Percentiles rank a stretch among this genome's conserved stretches.
Evolutionary conservation across 1,140 invertebrate genomes (phyloP).

Genomic region (Drosophila funebris): DNA sequence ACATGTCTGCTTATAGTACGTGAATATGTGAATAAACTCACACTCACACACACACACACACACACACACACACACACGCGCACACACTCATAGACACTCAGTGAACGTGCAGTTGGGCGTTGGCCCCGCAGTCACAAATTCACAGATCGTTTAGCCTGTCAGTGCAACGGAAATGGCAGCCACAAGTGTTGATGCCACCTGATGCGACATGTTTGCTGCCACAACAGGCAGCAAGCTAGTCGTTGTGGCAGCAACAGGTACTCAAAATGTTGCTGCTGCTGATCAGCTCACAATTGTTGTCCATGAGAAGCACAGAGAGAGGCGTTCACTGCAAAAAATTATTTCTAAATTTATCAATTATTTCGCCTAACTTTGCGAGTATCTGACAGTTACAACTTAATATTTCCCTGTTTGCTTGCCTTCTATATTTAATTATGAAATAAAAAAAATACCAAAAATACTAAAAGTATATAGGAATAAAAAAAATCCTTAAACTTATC

Average conservation of each 20-base stretch:
- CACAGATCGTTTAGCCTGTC: conserved; percentile 36
- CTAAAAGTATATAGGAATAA: no score
- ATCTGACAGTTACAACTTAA: no score
- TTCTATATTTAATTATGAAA: no score
- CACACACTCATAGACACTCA: not conserved
- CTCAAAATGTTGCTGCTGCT: not conserved
- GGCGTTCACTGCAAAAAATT: not conserved
- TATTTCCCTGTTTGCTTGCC: no score
- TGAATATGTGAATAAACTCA: conserved; percentile 20
- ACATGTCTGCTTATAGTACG: conserved; percentile 24
- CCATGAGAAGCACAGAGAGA: conserved; percentile 15
- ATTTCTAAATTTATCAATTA: not conserved
- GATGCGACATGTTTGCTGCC: conserved; percentile 14
- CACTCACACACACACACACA: not conserved
- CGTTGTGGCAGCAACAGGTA: conserved; percentile 12
- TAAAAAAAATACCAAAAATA: no score
- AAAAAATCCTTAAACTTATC: no score
- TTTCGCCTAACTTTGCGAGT: no score
- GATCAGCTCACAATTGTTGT: not conserved
- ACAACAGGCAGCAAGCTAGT: not conserved
- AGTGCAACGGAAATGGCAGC: conserved; percentile 40
- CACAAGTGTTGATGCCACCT: conserved; percentile 27
- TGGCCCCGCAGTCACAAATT: conserved; percentile 14
- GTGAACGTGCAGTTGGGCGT: conserved; percentile 5
- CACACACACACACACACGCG: not conserved